Conservation (phyloP, 2,888 invertebrate species). For the Patella depressa region DNA sequence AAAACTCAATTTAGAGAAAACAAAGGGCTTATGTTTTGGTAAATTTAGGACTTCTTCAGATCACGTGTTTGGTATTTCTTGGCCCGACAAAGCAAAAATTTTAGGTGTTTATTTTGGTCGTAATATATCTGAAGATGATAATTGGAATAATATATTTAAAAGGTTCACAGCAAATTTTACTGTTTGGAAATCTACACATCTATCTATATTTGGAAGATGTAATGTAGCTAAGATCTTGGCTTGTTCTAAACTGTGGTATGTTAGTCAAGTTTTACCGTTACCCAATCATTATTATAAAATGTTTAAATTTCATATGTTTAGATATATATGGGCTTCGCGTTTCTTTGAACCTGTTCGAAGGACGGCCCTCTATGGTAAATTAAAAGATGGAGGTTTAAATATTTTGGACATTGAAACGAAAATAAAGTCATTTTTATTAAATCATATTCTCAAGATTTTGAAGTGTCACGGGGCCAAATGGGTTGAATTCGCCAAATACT, state of each 20-base stretch:
- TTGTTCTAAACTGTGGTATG: neutral
- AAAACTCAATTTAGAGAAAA: constrained; percentile 20
- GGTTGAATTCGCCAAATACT: constrained; percentile 26
- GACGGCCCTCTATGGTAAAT: constrained; percentile 21
- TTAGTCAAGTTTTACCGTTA: neutral
- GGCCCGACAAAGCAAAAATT: constrained; percentile 1
- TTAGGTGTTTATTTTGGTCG: constrained; percentile 27
- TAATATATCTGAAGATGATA: constrained; percentile 26
- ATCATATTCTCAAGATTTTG: constrained; percentile 28
- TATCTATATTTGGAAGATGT: neutral
- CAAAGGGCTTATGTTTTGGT: constrained; percentile 2
- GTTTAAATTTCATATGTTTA: constrained; percentile 7
- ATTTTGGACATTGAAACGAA: constrained; percentile 22
- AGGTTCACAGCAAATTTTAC: constrained; percentile 32
- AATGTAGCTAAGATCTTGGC: neutral
- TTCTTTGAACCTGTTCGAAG: constrained; percentile 14
- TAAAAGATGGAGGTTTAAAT: constrained; percentile 27
- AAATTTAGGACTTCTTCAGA: neutral
- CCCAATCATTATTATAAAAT: neutral
- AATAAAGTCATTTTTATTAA: constrained; percentile 19
- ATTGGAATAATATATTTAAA: constrained; percentile 28
- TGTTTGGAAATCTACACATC: constrained; percentile 12
- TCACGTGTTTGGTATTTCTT: neutral
- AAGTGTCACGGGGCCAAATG: constrained; percentile 22
- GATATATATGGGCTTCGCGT: neutral